Conservation (phyloP, 2,113 vertebrate genomes). For the Chaenocephalus aceratus region DNA sequence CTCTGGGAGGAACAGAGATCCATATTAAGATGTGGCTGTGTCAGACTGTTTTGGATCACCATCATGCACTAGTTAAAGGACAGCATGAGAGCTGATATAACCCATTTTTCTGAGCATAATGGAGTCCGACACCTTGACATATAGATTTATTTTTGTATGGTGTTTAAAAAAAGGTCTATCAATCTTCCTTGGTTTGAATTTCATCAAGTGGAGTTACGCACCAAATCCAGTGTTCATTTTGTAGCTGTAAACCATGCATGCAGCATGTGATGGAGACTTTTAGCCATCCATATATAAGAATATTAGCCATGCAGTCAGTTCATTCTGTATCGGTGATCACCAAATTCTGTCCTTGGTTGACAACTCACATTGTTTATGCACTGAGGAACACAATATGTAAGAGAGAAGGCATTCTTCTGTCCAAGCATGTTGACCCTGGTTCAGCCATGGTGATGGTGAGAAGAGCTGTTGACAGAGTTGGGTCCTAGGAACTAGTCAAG, state of each 20-base stretch:
- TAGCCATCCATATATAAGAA: neutral
- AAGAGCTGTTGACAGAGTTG: conserved; percentile 5
- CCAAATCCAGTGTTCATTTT: neutral
- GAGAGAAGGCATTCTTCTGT: neutral
- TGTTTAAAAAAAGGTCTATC: too few species aligned
- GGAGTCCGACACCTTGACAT: neutral
- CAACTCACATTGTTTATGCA: conserved; percentile 10
- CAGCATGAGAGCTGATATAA: neutral
- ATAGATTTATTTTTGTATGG: neutral
- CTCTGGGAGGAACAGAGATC: neutral
- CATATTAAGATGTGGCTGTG: neutral
- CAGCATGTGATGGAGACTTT: neutral
- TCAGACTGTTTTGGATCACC: neutral
- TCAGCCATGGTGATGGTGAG: neutral
- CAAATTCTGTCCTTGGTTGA: neutral
- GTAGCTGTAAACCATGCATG: neutral
- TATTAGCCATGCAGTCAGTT: neutral
- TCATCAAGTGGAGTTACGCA: neutral
- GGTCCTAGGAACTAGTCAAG: conserved; percentile 7
- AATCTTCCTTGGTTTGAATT: conserved; percentile 10
- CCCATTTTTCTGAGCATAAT: neutral
- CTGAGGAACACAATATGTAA: neutral
- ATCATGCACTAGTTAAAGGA: neutral
- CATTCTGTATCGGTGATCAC: neutral
- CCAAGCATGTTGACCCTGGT: conserved; percentile 12